These are phyloP conservation scores for Bolborhynchus lineola DNA, from an alignment of 2,113 vertebrate species.

Conservation along the genomic window DNA sequence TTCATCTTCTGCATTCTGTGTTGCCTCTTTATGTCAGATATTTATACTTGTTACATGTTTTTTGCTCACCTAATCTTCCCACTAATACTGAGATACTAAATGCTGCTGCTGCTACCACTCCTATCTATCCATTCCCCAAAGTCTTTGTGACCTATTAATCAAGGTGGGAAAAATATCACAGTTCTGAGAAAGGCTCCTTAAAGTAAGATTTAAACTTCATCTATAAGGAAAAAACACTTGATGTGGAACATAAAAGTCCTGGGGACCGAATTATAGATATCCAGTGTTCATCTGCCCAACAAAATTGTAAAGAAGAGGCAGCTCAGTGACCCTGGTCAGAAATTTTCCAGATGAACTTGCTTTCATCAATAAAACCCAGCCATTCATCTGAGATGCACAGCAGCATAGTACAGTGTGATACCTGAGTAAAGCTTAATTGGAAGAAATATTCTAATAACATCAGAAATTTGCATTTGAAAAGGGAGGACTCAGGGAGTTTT, in stretches of 20 bases:
- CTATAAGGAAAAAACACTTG: background rate
- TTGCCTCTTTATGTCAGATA: conserved; percentile 13
- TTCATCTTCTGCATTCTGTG: background rate
- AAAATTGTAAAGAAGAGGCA: background rate
- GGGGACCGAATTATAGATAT: background rate
- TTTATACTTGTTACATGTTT: conserved; percentile 17
- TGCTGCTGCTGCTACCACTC: background rate
- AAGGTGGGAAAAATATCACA: background rate
- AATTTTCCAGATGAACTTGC: background rate
- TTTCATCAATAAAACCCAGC: background rate
- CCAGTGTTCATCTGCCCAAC: background rate
- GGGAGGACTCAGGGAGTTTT: background rate
- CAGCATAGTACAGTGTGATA: background rate
- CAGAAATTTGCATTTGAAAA: background rate
- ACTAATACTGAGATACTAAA: background rate
- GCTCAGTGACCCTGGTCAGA: background rate
- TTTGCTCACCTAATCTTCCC: background rate
- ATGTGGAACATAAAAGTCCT: background rate
- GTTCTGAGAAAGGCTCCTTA: background rate
- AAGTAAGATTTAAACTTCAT: background rate
- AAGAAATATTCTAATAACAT: background rate
- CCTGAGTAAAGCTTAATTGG: background rate
- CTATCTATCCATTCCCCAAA: background rate
- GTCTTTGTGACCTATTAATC: background rate
- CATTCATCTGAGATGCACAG: background rate